Percentiles rank a stretch among this genome's conserved stretches.
Evolutionary conservation across 1,140 invertebrate species (phyloP).

Genomic region (Anoplophora glabripennis): DNA sequence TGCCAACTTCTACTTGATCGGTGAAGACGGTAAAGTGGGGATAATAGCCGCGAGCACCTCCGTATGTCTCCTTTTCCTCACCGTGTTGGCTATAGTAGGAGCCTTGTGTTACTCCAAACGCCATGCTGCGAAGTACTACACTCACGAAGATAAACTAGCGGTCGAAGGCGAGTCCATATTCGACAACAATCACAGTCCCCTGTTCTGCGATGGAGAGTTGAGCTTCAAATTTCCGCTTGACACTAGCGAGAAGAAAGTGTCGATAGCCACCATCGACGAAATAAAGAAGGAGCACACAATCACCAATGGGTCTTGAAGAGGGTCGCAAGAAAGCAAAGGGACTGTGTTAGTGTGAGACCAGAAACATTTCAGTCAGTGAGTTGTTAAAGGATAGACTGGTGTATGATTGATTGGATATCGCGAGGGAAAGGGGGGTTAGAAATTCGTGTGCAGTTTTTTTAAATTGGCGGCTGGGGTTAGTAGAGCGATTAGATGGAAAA

Average conservation of each 20-base stretch:
- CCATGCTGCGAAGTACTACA: conserved; percentile 70
- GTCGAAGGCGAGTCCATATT: conserved; percentile 52
- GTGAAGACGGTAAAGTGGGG: conserved; percentile 56
- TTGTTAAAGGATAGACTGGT: no score
- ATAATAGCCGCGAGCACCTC: conserved; percentile 58
- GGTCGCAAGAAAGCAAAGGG: background rate
- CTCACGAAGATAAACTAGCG: conserved; percentile 63
- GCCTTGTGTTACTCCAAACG: conserved; percentile 58
- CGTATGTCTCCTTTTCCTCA: conserved; percentile 54
- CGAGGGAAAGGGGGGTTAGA: no score
- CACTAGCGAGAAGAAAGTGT: conserved; percentile 38
- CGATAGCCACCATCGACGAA: conserved; percentile 47
- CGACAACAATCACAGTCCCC: conserved; percentile 47
- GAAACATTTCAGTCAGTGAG: no score
- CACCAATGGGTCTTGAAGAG: conserved; percentile 39
- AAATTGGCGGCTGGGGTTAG: no score
- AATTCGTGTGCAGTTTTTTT: no score
- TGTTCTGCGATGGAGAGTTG: conserved; percentile 44
- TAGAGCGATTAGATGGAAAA: no score
- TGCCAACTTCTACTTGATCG: conserved; percentile 45
- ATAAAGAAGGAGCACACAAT: conserved; percentile 45
- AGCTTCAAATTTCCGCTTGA: conserved; percentile 48
- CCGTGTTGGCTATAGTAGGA: conserved; percentile 52
- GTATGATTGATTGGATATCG: no score
- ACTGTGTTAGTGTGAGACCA: background rate